A percentile compares a stretch with the other conserved stretches of the same genome.
These are phyloP conservation scores for Promerops cafer DNA, from an alignment of 2,113 vertebrate genomes.

Conservation along the genomic window DNA sequence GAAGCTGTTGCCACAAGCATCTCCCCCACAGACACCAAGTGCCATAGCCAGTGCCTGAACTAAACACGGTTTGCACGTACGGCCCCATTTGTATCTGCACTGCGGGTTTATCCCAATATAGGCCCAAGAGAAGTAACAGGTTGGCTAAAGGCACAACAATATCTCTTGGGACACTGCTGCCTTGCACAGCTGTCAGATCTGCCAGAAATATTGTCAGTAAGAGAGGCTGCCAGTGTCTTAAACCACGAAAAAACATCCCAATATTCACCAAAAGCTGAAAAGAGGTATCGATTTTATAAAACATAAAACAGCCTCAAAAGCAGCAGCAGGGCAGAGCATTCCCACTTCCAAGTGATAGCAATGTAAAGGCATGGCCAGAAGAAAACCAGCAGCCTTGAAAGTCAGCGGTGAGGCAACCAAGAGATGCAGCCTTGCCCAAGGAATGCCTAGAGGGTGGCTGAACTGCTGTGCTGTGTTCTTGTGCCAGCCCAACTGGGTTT, in stretches of 20 bases:
- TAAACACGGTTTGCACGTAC: rapidly evolving
- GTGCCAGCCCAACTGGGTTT: not conserved
- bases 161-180: not conserved
- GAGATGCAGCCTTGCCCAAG: not conserved
- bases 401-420: not conserved
- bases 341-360: not conserved
- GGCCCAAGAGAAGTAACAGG: not conserved
- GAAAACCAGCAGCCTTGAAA: not conserved
- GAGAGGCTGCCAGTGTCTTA: not conserved
- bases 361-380: not conserved
- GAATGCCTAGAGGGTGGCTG: not conserved
- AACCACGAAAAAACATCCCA: not conserved
- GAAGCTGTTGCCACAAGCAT: rapidly evolving
- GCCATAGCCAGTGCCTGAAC: not conserved
- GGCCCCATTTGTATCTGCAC: no score
- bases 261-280: not conserved
- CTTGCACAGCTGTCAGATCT: not conserved
- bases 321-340: not conserved
- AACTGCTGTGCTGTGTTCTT: not conserved
- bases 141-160: not conserved
- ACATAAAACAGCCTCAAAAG: rapidly evolving
- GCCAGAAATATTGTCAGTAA: not conserved
- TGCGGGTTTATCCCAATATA: rapidly evolving
- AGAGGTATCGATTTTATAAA: rapidly evolving
- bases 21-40: rapidly evolving